Percentiles rank a stretch among this genome's conserved stretches.
phyloP scores from a whole-genome alignment of 2,797 vertebrate species.

The Lemur catta region DNA sequence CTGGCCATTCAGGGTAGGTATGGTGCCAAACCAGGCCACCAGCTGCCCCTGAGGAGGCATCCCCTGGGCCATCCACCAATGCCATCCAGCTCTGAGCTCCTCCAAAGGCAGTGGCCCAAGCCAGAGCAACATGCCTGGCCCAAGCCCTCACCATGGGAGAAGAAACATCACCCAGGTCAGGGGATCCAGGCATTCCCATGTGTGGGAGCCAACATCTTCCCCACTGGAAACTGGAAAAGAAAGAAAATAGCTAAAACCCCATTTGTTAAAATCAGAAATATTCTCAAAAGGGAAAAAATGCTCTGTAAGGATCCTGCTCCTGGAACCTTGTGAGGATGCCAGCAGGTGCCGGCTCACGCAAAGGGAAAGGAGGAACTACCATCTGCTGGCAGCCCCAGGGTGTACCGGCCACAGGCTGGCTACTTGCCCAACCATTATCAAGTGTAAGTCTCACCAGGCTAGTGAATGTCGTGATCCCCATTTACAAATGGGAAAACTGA shows the following conservation, averaged over 20 bases:
- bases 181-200: not conserved
- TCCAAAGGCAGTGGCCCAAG: not conserved
- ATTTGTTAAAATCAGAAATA: conserved; percentile 34
- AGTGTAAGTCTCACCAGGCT: not conserved
- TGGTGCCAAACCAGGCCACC: not conserved
- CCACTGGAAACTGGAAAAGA: not conserved
- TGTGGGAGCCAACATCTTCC: not conserved
- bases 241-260: conserved; percentile 18
- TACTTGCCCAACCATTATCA: not conserved
- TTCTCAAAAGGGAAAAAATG: conserved; percentile 3
- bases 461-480: not conserved
- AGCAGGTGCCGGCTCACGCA: not conserved
- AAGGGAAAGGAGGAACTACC: not conserved
- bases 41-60: not conserved
- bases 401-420: not conserved
- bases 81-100: not conserved
- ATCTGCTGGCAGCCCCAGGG: not conserved
- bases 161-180: rapidly evolving
- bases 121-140: not conserved
- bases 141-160: not conserved
- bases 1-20: not conserved
- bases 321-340: not conserved
- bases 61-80: not conserved
- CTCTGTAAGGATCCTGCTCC: not conserved
- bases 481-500: not conserved